Evolutionary conservation across 2,888 invertebrate species (phyloP).

Genomic region (Tanypteryx hageni): DNA sequence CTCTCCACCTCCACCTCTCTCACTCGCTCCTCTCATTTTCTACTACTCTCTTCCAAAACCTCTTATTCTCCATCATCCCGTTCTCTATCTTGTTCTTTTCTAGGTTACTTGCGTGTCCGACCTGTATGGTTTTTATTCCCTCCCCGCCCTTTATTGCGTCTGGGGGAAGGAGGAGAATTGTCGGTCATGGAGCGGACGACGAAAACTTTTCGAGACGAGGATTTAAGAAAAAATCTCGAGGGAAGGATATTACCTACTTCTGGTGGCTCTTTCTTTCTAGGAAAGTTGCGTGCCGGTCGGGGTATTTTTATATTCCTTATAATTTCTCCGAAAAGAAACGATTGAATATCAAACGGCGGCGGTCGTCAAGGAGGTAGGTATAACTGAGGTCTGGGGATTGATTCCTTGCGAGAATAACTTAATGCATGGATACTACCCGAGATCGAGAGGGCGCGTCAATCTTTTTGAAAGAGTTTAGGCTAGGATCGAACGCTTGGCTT

Average conservation of each 20-base stretch:
- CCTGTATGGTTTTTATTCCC: neutral
- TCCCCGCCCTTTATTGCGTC: neutral
- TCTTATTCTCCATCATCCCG: neutral
- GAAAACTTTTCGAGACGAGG: neutral
- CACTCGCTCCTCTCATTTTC: neutral
- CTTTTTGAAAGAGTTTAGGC: too few species aligned
- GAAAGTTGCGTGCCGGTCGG: neutral
- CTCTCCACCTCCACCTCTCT: neutral
- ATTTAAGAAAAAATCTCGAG: neutral
- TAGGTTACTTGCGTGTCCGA: constrained; percentile 41
- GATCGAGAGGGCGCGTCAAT: too few species aligned
- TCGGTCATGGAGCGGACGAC: neutral
- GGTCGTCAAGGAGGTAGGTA: neutral
- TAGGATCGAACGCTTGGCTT: too few species aligned
- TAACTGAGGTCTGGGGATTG: too few species aligned
- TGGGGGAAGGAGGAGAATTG: neutral
- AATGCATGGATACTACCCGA: too few species aligned
- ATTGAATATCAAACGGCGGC: neutral
- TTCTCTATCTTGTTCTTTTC: neutral
- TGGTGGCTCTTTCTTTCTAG: neutral
- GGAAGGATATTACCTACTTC: constrained; percentile 10
- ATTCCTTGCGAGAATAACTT: too few species aligned
- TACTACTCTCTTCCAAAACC: neutral
- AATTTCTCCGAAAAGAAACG: neutral
- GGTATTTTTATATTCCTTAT: neutral